Base-by-base conservation (phyloP, 1,140 invertebrate genomes). In the Drosophila ogumai region DNA sequence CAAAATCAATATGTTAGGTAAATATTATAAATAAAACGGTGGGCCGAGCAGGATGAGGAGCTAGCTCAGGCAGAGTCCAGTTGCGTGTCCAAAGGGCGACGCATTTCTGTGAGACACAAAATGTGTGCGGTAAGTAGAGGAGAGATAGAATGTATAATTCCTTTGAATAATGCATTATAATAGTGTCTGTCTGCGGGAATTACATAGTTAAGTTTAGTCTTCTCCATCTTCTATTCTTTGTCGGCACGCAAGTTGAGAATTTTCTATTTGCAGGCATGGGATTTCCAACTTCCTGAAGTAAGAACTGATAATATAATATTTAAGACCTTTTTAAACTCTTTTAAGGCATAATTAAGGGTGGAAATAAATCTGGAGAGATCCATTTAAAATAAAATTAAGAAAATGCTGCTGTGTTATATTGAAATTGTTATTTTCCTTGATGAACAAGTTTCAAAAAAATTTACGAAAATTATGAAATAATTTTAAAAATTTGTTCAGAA, bases 51-150 rank as follows among this genome's bases (percentile, higher is more conserved):
- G 43, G 31, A 32, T 17, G 17, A 32, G 49, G 15, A 34, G 40
- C 6, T 6, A 12, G 9, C 50, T 36, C 13, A 40, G 31, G 2
- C 57, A 3, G 6, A 38, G 46, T 61, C 47, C 47, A 63, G 47
- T 75, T 55, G 68, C 68, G 68, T 63, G 72, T 47, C 72, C 72
- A 55, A 61, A 73, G 63, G 40, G 49, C 72, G 57, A 73, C 67
- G 67, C 66, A 69, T 34, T 61, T 67, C 44, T 68, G 40, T 44
- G n/a, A 34, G 41, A 28, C 41, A 50, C 36, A 65, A 44, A 61
- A 44, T 61, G 47, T 49, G 46, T 50, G 47, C 31, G 47, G 15
- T 32, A 34, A 31, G 52, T 38, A 13, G 3, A n/a, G 49, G 32
- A 38, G 8, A 12, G 15, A 36, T 17, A 17, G 32, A 59, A 58